Base-by-base conservation (phyloP, 2,797 vertebrate genomes). In the Danionella dracula region DNA sequence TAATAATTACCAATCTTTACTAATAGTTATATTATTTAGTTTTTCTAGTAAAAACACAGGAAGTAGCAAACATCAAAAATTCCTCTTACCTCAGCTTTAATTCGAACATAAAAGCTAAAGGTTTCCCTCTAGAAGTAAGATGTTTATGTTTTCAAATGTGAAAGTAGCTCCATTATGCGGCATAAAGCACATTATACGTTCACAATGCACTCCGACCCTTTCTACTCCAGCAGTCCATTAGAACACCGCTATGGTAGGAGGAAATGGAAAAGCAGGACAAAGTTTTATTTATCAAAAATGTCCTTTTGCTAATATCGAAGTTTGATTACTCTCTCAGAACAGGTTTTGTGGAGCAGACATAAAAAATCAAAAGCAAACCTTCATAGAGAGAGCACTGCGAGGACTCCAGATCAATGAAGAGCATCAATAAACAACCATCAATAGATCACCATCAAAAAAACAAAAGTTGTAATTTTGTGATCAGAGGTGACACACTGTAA, bases 211-310 rank as follows among this genome's bases (percentile, higher is more conserved):
- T 58, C 50, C 59, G 12, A 50, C 21, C 42, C 41, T 27, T 48
- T 59, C 31, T 70, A 51, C 66, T 67, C 54, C 17, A 42, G 9
- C 23, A 46, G 45, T 70, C 68, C 64, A 70, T 76, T 70, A 67
- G 58, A 42, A 50, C 23, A 20, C 16, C 10, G 49, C 15, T 49
- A 32, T n/a, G n/a, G 61, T 45, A 38, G 40, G 27, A 29, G 16
- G 15, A 44, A 50, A 65, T 48, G 4, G 7, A 64, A 51, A 70
- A 51, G 29, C 13, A 38, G 34, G 27, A 60, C 23, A 66, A 55
- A 21, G 23, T 23, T 31, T 31, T 53, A 17, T 35, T n/a, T 19
- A 31, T 53, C 38, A n/a, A 27, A 46, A n/a, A n/a, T n/a, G n/a
- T n/a, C 21, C 41, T 37, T 16, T 8, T 3, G 20, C 32, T 20